Conservation (phyloP, 2,797 vertebrate species). For the Pipistrellus kuhlii region DNA sequence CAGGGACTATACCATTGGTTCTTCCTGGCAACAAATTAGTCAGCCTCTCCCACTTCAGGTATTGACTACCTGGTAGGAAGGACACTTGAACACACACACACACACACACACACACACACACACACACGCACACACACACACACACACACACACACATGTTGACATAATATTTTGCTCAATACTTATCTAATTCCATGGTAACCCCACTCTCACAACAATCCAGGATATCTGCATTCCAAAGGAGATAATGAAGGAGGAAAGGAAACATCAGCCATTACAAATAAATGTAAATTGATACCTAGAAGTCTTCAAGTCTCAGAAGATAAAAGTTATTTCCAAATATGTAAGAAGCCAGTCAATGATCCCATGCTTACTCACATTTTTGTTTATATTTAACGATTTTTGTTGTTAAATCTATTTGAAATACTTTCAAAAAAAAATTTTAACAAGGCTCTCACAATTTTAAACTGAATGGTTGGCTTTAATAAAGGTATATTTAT, state of each 20-base stretch:
- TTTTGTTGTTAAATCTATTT: constrained; percentile 32
- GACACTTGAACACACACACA: not conserved
- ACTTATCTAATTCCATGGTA: not conserved
- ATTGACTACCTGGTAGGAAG: not conserved
- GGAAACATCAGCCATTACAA: not conserved
- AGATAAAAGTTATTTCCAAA: not conserved
- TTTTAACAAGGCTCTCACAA: not conserved
- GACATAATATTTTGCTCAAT: not conserved
- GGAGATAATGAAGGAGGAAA: not conserved
- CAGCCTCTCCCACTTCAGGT: not conserved
- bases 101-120: no score
- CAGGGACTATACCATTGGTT: not conserved
- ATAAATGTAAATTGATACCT: not conserved
- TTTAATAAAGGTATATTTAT: not conserved
- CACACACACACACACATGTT: no score
- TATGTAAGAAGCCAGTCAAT: not conserved
- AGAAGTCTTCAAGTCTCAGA: not conserved
- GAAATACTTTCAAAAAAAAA: constrained; percentile 38
- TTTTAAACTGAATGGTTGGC: constrained; percentile 23
- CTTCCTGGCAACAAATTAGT: not conserved
- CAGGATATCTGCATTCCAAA: not conserved
- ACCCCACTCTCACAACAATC: not conserved
- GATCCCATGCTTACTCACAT: not conserved
- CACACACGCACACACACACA: no score
- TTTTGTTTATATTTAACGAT: not conserved